A percentile compares a stretch with the other conserved stretches of the same genome.
phyloP scores from a whole-genome alignment of 53 echinoderm and acorn worm species.

The Luidia sarsii region DNA sequence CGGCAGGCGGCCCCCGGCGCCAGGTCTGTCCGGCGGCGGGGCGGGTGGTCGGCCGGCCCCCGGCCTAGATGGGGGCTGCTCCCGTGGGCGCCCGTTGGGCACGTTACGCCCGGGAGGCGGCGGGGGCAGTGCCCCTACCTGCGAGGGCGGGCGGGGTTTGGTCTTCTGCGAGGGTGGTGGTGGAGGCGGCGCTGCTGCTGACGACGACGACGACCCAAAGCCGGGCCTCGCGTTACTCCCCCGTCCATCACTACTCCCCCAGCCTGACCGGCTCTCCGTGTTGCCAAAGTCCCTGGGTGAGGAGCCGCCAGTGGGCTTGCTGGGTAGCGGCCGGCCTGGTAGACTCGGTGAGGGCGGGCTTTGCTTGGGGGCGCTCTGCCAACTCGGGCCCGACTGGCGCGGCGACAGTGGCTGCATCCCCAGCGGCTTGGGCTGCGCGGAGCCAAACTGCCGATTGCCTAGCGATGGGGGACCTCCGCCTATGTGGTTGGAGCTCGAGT shows the following conservation, averaged over 20 bases:
- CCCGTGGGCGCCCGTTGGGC: constrained; percentile 25
- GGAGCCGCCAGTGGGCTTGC: neutral
- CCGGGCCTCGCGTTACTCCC: constrained; percentile 5
- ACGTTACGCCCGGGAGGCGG: constrained; percentile 23
- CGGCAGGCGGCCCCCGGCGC: constrained; percentile 32
- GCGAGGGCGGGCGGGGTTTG: constrained; percentile 35
- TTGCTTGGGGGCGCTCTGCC: constrained; percentile 11
- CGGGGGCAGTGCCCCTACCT: constrained; percentile 24
- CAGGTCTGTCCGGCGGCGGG: constrained; percentile 29
- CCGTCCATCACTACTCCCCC: constrained; percentile 16
- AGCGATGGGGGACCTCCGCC: constrained; percentile 36
- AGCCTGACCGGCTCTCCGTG: constrained; percentile 8
- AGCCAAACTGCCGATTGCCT: constrained; percentile 50
- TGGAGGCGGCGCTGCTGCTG: constrained; percentile 49
- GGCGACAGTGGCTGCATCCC: constrained; percentile 8
- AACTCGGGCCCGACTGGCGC: neutral
- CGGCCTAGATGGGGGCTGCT: constrained; percentile 14
- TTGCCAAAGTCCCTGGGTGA: neutral
- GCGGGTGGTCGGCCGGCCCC: constrained; percentile 30
- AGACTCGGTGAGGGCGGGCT: constrained; percentile 48
- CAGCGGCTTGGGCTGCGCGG: constrained; percentile 25
- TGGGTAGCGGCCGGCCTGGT: constrained; percentile 23
- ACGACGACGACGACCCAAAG: constrained; percentile 10
- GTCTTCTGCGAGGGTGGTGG: constrained; percentile 51
- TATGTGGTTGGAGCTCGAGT: constrained; percentile 37